Base-by-base conservation (phyloP, 1,140 invertebrate species). In the Hesperophylax magnus region DNA sequence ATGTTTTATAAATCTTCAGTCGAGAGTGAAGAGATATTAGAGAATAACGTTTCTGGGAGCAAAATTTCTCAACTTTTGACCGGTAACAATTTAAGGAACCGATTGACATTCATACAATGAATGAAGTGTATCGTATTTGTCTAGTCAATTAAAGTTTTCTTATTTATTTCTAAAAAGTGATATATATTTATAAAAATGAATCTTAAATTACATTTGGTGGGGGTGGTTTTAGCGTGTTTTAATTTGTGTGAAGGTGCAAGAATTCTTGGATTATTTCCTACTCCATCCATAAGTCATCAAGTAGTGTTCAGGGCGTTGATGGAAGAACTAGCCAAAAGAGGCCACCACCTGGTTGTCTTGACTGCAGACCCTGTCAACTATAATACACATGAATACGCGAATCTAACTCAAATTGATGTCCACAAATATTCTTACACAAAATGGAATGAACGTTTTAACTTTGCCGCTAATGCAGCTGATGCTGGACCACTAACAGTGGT, bases 221-320 rank as follows among this genome's bases (percentile, higher is more conserved):
- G 39, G 39, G 39, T 14, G 9, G 53, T 54, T 9, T 27, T 54
- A 9, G 5, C 9, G n/a, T n/a, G 20, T 69, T 67, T 69, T 6
- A 52, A 47, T 60, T 3, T 31, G 8, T 80, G 79, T 20, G 3
- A 31, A 9, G 34, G 60, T 52, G 87, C 88, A 47, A 87, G 85
- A 72, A 93, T 93, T 77, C 84, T 93, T 20, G 89, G 86, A 1
- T 84, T 91, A 0, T 86, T 91, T 61, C 86, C 91, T 4, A 86
- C 86, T 11, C 86, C 91, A 0, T 90, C 90, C 0, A 87, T 90
- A 65, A 93, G 92, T 81, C 92, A 93, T 84, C 92, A 92, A 86
- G 85, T 91, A 5, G 88, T 91, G 0, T 91, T 89, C 77, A 84
- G 87, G 76, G 86, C 89, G 15, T 24, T 92, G 3, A 87, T 87